Conservation (phyloP, 35 echinoderm and acorn worm species). For the Apostichopus parvimensis region DNA sequence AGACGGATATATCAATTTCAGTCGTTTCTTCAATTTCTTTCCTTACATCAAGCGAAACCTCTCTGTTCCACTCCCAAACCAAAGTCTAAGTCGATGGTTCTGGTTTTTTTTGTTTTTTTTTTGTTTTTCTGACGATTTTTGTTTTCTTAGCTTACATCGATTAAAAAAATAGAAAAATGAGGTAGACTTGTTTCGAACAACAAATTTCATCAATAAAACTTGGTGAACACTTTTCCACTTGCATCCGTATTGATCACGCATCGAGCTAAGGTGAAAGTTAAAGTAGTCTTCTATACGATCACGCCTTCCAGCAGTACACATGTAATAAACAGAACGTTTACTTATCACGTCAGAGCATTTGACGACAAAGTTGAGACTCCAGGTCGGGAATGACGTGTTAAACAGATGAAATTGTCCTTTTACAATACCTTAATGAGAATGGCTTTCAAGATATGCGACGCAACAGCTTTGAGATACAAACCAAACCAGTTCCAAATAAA, state of each 20-base stretch:
- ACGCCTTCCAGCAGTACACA: background rate
- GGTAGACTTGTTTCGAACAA: conserved; percentile 62
- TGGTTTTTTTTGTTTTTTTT: background rate
- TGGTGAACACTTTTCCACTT: conserved; percentile 49
- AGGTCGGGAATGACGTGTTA: background rate
- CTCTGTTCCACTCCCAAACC: conserved; percentile 37
- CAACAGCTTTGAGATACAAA: background rate
- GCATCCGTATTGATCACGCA: conserved; percentile 50
- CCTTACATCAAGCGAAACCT: conserved; percentile 37
- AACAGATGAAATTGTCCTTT: background rate
- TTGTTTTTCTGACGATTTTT: too few species aligned
- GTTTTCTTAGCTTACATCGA: conserved; percentile 39
- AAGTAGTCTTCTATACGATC: background rate
- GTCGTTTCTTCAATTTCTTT: background rate
- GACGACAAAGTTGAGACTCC: background rate
- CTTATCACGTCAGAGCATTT: background rate
- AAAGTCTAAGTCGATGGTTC: conserved; percentile 46
- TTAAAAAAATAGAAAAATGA: conserved; percentile 55
- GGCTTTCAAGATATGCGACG: background rate
- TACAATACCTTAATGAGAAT: conserved; percentile 14
- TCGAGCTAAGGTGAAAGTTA: conserved; percentile 45
- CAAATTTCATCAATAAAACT: conserved; percentile 60
- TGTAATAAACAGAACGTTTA: background rate
- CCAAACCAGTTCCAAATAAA: background rate
- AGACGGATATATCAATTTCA: conserved; percentile 48